Base-by-base conservation (phyloP, 1,140 invertebrate genomes). In the Geopemphigus sp. region DNA sequence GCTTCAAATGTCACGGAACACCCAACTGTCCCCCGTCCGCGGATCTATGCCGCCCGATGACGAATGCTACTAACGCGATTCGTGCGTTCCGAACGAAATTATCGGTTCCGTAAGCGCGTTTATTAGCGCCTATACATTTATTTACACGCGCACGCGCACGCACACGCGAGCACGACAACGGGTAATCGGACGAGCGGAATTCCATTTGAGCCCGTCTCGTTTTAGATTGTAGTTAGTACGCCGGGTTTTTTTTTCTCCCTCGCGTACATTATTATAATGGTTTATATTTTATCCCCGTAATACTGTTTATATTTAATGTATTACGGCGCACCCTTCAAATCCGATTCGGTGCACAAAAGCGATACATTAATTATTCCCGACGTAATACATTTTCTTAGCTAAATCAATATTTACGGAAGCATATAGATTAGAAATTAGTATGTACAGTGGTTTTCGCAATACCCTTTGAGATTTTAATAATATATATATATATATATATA, bases 391-490 rank as follows among this genome's bases (percentile, higher is more conserved):
- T 66, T 66, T 66, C 63, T 66, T 66, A 66, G 63, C 12, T 66
- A 39, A 66, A 66, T 66, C 63, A 66, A 68, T 47, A 68, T 68
- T 68, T 68, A 68, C 39, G n/a, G 22, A 24, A 68, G 64, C 64
- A 68, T 68, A 47, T 68, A 68, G 39, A 68, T 68, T 68, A 68
- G 39, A 47, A 68, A 68, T 68, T 68, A 47, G 5, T 57, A 57
- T 17, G 5, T 19, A 10, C n/a, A n/a, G n/a, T n/a, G n/a, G n/a
- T n/a, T n/a, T n/a, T n/a, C n/a, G 5, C 61, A 3, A 8, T 14
- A 45, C 64, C 32, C 64, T 68, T 68, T 24, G 39, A 68, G 39
- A 47, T 47, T 68, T 68, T 17, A 68, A 47, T 68, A 68, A 47
- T 22, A 47, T 68, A 68, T 24, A 47, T 22, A n/a, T 45, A 45